These are phyloP conservation scores for Marcusenius ussheri DNA, from an alignment of 2,113 vertebrate species.

Conservation along the genomic window DNA sequence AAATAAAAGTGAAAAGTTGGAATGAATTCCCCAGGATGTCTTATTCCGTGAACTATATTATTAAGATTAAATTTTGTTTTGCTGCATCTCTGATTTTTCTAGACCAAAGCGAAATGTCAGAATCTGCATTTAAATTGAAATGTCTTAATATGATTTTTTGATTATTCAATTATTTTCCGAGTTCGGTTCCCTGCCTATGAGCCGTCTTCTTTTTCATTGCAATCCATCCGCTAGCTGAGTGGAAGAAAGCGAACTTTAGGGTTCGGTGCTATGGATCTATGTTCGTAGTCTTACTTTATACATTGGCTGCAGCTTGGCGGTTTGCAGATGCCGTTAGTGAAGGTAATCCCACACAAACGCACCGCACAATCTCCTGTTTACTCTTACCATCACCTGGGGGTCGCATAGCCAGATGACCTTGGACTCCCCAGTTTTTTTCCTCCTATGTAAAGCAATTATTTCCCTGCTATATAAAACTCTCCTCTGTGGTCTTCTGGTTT, in stretches of 20 bases:
- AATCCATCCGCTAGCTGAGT: neutral
- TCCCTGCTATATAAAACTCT: neutral
- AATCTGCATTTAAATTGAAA: conserved; percentile 67
- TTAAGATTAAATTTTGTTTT: conserved; percentile 8
- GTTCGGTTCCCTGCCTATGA: conserved; percentile 8
- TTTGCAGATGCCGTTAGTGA: neutral
- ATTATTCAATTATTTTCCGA: conserved; percentile 51
- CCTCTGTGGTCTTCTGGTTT: neutral
- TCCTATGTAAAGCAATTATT: neutral
- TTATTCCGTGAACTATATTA: conserved; percentile 20
- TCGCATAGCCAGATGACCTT: neutral
- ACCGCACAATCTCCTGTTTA: neutral
- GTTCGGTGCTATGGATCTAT: neutral
- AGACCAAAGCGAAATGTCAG: conserved; percentile 48
- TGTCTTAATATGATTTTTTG: conserved; percentile 54
- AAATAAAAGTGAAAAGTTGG: conserved; percentile 16
- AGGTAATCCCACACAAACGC: neutral
- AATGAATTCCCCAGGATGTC: neutral
- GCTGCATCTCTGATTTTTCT: conserved; percentile 11
- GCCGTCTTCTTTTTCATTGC: conserved; percentile 14
- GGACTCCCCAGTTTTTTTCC: neutral
- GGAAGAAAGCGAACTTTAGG: neutral
- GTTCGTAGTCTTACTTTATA: neutral
- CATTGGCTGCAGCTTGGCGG: neutral
- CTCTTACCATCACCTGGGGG: neutral